Conservation (phyloP, 92 coral and sea anemone species). For the Parazoanthus atlanticus region DNA sequence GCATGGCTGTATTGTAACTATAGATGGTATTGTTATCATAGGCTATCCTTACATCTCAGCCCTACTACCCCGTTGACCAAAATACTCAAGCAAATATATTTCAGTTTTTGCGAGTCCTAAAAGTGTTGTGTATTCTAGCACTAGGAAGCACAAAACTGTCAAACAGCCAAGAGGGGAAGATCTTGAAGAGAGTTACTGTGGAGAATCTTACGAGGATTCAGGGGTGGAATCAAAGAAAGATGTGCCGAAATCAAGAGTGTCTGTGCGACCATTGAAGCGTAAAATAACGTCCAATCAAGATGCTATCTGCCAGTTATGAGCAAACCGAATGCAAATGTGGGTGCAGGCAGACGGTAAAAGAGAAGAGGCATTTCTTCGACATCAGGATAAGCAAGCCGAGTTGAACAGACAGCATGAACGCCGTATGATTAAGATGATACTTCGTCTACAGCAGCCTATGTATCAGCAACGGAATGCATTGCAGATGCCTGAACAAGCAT, state of each 20-base stretch:
- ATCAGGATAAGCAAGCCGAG: conserved; percentile 70
- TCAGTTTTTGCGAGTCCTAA: conserved; percentile 1
- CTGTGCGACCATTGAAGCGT: conserved; percentile 57
- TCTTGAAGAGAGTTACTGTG: conserved; percentile 26
- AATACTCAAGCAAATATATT: too few species aligned
- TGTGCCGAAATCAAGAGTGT: conserved; percentile 43
- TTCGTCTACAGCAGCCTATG: conserved; percentile 49
- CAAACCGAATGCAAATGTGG: conserved; percentile 57
- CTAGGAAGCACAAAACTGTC: conserved; percentile 1
- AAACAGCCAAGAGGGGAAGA: conserved; percentile 6
- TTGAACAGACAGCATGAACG: conserved; percentile 57
- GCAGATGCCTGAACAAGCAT: conserved; percentile 42
- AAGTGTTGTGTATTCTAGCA: background rate
- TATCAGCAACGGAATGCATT: conserved; percentile 50
- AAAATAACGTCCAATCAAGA: conserved; percentile 56
- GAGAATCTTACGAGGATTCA: too few species aligned
- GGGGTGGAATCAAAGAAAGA: conserved; percentile 33
- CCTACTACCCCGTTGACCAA: too few species aligned
- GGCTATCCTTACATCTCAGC: too few species aligned
- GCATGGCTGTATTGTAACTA: too few species aligned
- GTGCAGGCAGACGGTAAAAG: conserved; percentile 56
- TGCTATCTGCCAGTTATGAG: conserved; percentile 55
- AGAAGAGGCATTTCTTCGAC: conserved; percentile 50
- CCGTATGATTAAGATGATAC: conserved; percentile 53
- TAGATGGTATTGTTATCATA: too few species aligned